Percentiles rank a stretch among this genome's conserved stretches.
Evolutionary conservation across 2,113 vertebrate genomes (phyloP).

Genomic region (Henicopernis longicauda): DNA sequence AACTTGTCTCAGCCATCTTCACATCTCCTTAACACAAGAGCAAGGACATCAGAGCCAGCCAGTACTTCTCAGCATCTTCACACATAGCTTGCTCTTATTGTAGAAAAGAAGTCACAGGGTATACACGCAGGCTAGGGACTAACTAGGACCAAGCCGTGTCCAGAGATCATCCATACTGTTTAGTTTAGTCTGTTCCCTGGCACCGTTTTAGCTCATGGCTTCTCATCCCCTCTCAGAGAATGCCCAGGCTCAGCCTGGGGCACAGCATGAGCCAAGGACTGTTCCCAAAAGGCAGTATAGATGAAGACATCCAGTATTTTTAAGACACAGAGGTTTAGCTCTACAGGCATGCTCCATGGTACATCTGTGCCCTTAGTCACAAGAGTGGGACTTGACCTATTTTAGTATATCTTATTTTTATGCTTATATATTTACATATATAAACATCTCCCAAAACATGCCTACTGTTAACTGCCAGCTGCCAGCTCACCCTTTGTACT

Average conservation of each 20-base stretch:
- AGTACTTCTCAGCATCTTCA: not conserved
- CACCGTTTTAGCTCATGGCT: not conserved
- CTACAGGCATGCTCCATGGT: not conserved
- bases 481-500: not conserved
- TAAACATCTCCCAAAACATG: not conserved
- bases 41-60: not conserved
- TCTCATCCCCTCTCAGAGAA: not conserved
- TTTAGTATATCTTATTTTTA: not conserved
- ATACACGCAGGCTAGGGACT: not conserved
- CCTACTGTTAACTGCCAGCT: not conserved
- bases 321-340: not conserved
- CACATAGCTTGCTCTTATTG: not conserved
- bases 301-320: not conserved
- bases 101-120: not conserved
- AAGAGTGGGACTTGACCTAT: not conserved
- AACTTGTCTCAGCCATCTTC: not conserved
- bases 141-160: not conserved
- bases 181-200: not conserved
- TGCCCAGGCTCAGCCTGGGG: not conserved
- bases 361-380: rapidly evolving
- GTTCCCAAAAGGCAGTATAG: not conserved
- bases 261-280: not conserved
- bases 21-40: not conserved
- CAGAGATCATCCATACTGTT: not conserved
- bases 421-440: not conserved